Evolutionary conservation across 1,140 invertebrate genomes (phyloP).

Genomic region (Lordiphosa collinella): DNA sequence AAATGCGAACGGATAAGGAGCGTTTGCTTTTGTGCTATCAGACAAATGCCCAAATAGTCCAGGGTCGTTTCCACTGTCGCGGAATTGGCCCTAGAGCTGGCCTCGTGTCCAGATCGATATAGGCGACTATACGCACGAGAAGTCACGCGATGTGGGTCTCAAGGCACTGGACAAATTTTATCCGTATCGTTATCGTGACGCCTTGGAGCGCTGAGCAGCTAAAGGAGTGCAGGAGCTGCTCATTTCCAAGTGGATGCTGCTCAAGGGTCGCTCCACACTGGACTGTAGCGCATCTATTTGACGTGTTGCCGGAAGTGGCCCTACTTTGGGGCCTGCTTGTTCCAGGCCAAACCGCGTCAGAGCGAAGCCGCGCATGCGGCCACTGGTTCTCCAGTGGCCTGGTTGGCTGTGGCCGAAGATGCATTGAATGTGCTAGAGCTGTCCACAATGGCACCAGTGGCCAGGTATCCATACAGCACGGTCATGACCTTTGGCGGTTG

Average conservation of each 20-base stretch:
- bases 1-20: constrained; percentile 96
- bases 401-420: constrained; percentile 96
- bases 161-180: constrained; percentile 94
- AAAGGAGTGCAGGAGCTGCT: constrained; percentile 90
- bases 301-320: constrained; percentile 97
- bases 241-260: constrained; percentile 92
- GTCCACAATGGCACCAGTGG: constrained; percentile 92
- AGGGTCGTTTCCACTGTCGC: constrained; percentile 92
- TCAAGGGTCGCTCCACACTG: constrained; percentile 90
- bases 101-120: constrained; percentile 93
- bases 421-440: constrained; percentile 93
- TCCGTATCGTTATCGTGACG: constrained; percentile 91
- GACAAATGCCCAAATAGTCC: constrained; percentile 92
- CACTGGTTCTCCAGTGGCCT: constrained; percentile 86
- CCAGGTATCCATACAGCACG: constrained; percentile 91
- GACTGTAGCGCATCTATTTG: constrained; percentile 96
- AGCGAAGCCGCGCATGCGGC: constrained; percentile 27
- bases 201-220: constrained; percentile 88
- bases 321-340: constrained; percentile 95
- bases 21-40: constrained; percentile 94
- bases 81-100: constrained; percentile 94
- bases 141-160: constrained; percentile 81
- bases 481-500: constrained; percentile 96
- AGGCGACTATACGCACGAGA: constrained; percentile 82
- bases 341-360: constrained; percentile 90